A percentile compares a stretch with the other conserved stretches of the same genome.
These are phyloP conservation scores for Dromococcyx pavoninus DNA, from an alignment of 2,797 vertebrate genomes.

Conservation along the genomic window DNA sequence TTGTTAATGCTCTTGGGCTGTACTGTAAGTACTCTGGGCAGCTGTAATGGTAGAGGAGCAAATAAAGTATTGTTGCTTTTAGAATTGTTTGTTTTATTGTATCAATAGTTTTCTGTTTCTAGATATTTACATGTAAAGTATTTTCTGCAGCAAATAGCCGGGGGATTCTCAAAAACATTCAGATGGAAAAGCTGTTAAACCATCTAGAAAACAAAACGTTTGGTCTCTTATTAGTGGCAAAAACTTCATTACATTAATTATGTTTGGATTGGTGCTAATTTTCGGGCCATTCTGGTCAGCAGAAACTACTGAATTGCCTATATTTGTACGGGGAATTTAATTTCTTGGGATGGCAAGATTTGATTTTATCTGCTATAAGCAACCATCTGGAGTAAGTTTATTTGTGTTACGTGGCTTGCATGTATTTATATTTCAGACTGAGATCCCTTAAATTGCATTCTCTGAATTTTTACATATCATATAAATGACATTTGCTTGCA, in stretches of 20 bases:
- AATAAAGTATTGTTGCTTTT: slow-evolving; percentile 48
- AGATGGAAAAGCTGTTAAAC: not conserved
- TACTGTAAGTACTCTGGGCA: slow-evolving; percentile 19
- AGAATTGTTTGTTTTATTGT: slow-evolving; percentile 44
- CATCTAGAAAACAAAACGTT: slow-evolving; percentile 20
- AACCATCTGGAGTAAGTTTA: slow-evolving; percentile 78
- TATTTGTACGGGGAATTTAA: slow-evolving; percentile 65
- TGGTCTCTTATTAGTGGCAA: not conserved
- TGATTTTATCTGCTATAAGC: slow-evolving; percentile 71
- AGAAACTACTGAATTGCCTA: slow-evolving; percentile 30
- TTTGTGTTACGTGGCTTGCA: slow-evolving; percentile 72
- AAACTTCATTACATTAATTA: slow-evolving; percentile 50
- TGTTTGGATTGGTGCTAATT: slow-evolving; percentile 55
- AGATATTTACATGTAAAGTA: not conserved
- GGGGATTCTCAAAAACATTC: not conserved
- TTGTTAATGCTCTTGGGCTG: slow-evolving; percentile 57
- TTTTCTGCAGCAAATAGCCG: not conserved
- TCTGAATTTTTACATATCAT: slow-evolving; percentile 70
- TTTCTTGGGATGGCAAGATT: slow-evolving; percentile 62
- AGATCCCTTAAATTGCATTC: slow-evolving; percentile 69
- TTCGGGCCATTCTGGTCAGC: slow-evolving; percentile 61
- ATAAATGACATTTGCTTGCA: slow-evolving; percentile 76
- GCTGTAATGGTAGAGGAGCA: slow-evolving; percentile 9
- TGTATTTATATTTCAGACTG: slow-evolving; percentile 74
- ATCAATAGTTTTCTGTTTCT: slow-evolving; percentile 42